These are phyloP conservation scores for Dipodomys merriami DNA, from an alignment of 2,113 vertebrate species.

Conservation along the genomic window DNA sequence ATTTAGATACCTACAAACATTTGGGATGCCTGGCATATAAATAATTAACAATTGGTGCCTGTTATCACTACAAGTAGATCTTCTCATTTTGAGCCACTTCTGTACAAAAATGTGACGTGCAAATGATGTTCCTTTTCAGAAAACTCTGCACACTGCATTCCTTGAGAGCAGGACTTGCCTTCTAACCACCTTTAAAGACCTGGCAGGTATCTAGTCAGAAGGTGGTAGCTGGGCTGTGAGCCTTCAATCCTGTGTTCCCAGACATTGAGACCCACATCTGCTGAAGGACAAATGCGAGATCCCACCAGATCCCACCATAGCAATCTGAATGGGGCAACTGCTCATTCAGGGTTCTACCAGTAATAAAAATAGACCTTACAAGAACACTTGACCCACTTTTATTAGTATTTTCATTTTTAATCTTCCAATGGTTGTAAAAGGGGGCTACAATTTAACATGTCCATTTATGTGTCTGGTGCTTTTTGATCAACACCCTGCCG, in stretches of 20 bases:
- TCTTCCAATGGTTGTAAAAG: no score
- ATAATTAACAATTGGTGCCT: not conserved
- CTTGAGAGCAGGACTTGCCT: not conserved
- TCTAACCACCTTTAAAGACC: not conserved
- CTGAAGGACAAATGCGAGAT: not conserved
- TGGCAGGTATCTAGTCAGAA: not conserved
- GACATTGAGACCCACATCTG: not conserved
- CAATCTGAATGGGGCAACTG: not conserved
- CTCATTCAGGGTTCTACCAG: not conserved
- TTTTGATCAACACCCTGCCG: no score
- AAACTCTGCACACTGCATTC: not conserved
- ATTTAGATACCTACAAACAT: not conserved
- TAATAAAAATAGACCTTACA: not conserved
- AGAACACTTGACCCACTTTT: not conserved
- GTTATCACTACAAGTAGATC: not conserved
- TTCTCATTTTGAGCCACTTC: conserved; percentile 6
- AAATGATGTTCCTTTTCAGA: not conserved
- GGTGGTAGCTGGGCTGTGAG: not conserved
- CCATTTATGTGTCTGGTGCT: no score
- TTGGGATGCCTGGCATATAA: not conserved
- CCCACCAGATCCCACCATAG: not conserved
- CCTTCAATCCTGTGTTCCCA: not conserved
- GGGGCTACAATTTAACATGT: no score
- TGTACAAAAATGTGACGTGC: not conserved
- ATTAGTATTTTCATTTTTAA: not conserved